These are phyloP conservation scores for Valencia hispanica DNA, from an alignment of 2,797 vertebrate genomes.

Conservation along the genomic window DNA sequence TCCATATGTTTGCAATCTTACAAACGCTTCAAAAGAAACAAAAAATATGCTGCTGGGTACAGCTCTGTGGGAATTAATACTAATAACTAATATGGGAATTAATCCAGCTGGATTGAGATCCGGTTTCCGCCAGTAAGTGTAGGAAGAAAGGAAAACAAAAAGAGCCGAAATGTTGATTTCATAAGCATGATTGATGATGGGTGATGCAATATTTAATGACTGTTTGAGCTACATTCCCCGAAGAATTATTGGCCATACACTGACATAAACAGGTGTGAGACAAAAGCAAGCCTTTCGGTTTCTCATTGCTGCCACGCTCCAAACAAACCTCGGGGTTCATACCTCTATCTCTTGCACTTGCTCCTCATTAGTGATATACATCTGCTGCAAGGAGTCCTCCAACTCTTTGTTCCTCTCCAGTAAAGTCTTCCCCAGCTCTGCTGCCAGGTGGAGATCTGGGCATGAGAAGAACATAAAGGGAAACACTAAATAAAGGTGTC, in stretches of 20 bases:
- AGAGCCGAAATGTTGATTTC: background rate
- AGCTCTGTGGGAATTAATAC: background rate
- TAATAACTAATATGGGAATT: too few species aligned
- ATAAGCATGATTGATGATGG: background rate
- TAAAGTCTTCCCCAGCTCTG: slow-evolving; percentile 92
- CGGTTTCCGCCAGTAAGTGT: background rate
- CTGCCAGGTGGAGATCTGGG: slow-evolving; percentile 91
- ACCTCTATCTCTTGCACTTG: slow-evolving; percentile 99
- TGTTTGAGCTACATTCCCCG: background rate
- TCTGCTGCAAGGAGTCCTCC: slow-evolving; percentile 97
- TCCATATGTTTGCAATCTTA: background rate
- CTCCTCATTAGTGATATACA: slow-evolving; percentile 97
- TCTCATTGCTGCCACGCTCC: background rate
- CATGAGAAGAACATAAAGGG: background rate
- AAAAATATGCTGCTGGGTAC: background rate
- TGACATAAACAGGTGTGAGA: too few species aligned
- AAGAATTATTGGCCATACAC: too few species aligned
- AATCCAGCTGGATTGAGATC: background rate
- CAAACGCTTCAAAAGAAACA: too few species aligned
- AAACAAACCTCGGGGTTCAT: slow-evolving; percentile 1
- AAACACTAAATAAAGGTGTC: background rate
- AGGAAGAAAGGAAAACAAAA: background rate
- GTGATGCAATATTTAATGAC: background rate
- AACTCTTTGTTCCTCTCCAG: slow-evolving; percentile 98
- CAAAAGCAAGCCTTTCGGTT: too few species aligned